Conservation (phyloP, 2,888 invertebrate species). For the Smittia aterrima region DNA sequence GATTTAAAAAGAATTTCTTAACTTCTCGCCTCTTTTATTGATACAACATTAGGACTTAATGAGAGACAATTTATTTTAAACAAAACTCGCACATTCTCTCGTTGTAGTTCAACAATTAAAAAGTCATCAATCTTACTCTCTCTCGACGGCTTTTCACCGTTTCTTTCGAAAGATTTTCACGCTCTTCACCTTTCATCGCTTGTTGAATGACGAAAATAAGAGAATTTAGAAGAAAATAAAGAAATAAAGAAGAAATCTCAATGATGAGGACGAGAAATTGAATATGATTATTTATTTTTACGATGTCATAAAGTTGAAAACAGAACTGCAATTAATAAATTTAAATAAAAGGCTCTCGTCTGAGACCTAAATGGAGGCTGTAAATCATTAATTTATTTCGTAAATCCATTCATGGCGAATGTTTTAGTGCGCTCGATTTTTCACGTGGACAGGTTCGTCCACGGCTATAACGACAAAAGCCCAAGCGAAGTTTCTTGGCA, state of each 20-base stretch:
- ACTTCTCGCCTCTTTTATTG: too few relatives aligned
- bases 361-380: not conserved
- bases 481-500: too few relatives aligned
- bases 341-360: not conserved
- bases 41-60: not conserved
- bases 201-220: not conserved
- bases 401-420: not conserved
- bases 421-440: too few relatives aligned
- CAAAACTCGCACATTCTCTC: not conserved
- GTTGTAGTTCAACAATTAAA: constrained; percentile 38
- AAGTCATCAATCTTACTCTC: constrained; percentile 20
- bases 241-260: not conserved
- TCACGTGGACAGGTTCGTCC: too few relatives aligned
- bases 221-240: too few relatives aligned
- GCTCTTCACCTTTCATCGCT: not conserved
- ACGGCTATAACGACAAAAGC: too few relatives aligned
- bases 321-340: not conserved
- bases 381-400: not conserved
- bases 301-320: not conserved
- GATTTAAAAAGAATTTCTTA: too few relatives aligned
- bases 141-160: not conserved
- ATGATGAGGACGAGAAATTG: not conserved
- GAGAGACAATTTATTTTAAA: not conserved
- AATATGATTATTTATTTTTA: too few relatives aligned
- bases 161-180: not conserved